Evolutionary conservation across 2,113 vertebrate genomes (phyloP).

Genomic region (Cynopterus brachyotis): DNA sequence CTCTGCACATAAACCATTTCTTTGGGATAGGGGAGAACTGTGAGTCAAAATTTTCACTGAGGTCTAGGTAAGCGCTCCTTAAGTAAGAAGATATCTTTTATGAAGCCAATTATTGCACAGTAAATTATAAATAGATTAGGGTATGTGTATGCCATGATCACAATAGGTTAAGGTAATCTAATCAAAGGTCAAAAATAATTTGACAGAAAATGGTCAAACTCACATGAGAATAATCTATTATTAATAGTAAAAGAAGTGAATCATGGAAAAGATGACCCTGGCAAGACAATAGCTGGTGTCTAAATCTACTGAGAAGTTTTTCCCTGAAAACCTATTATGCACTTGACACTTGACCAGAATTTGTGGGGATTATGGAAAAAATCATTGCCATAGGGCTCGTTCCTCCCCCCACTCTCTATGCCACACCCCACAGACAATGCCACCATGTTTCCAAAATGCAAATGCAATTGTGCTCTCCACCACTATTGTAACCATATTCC

Average conservation of each 20-base stretch:
- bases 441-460: background rate
- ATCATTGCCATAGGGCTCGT: background rate
- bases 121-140: background rate
- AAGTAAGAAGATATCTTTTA: background rate
- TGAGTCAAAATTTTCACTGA: background rate
- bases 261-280: background rate
- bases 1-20: background rate
- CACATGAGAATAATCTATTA: background rate
- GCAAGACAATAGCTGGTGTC: background rate
- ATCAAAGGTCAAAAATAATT: conserved; percentile 6
- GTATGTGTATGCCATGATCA: background rate
- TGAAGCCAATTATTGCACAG: background rate
- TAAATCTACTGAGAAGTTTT: background rate
- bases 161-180: background rate
- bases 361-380: background rate
- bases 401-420: background rate
- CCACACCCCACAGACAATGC: fast-evolving
- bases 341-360: background rate
- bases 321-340: background rate
- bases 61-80: background rate
- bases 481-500: fast-evolving
- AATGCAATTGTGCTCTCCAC: fast-evolving
- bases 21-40: too few relatives aligned
- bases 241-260: background rate
- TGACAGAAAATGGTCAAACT: background rate